Conservation (phyloP, 2,113 vertebrate genomes). For the Callospermophilus lateralis region DNA sequence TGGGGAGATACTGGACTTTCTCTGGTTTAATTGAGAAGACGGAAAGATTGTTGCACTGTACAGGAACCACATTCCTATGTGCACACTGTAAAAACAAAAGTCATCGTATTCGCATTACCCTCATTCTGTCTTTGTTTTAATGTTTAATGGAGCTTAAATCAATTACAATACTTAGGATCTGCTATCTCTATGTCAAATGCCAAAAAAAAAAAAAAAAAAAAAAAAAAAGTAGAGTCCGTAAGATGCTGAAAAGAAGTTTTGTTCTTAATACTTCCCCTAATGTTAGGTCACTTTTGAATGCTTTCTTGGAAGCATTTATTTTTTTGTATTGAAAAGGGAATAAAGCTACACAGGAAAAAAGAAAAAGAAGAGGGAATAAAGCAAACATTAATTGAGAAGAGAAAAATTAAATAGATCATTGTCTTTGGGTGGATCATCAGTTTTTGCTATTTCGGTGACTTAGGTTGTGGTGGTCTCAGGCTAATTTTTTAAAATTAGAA, state of each 20-base stretch:
- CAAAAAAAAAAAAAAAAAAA: not conserved
- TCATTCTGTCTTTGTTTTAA: conserved; percentile 5
- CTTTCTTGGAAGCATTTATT: conserved; percentile 12
- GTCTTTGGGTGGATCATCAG: not conserved
- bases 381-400: conserved; percentile 8
- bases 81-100: not conserved
- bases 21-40: not conserved
- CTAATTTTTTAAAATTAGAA: not conserved
- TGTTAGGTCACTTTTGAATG: not conserved
- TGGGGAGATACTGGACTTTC: not conserved
- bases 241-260: conserved; percentile 53
- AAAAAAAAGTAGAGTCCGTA: not conserved
- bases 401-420: not conserved
- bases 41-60: not conserved
- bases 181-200: not conserved
- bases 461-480: conserved; percentile 18
- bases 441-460: conserved; percentile 44
- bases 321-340: not conserved
- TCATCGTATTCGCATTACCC: not conserved
- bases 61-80: not conserved
- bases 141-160: conserved; percentile 41
- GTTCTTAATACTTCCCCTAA: not conserved
- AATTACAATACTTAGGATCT: not conserved
- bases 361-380: not conserved
- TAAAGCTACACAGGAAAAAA: too few relatives aligned